Evolutionary conservation across 2,888 invertebrate genomes (phyloP), one percentile per base, ranked within the genome.

Genomic region (Atrina japonica): DNA sequence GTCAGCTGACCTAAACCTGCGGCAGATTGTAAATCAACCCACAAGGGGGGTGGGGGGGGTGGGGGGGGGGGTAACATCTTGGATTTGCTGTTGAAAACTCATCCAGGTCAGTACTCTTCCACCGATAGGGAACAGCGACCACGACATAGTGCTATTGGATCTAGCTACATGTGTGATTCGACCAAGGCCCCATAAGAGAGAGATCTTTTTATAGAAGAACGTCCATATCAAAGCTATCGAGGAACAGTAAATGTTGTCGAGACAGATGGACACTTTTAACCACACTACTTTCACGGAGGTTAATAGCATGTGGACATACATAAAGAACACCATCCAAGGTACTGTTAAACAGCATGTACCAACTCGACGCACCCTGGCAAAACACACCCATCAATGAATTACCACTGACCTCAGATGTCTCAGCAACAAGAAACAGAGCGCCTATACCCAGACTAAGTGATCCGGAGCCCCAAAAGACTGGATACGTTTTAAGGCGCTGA

Each of bases 111-210:
- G 14, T 23, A 50, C 63, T 16, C 35, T 52, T 14, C 63, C 41
- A 41, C 43, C 58, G n/a, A 35, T 63, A 14, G 63, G 63, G 3
- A 63, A 63, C 41, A 63, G 41, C 30, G 63, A 52, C 23, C 56
- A 66, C 21, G 65, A 65, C 45, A n/a, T 53, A 18, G 45, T 65
- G 23, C 55, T 55, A 16, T n/a, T 55, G 29, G 55, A 65, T 29
- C n/a, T 65, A 21, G 29, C 43, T n/a, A 55, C 64, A 41, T 14
- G n/a, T 30, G 56, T 56, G 23, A 63, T 40, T 40, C 23, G 27
- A 40, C 23, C 35, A 14, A 63, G 27, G 25, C 21, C 52, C 23
- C 6, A 40, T 11, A 40, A 25, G 41, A 52, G 53, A 65, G 29
- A 23, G 1, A 64, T 64, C 21, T 49, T 50, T 21, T n/a, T 63